phyloP scores from a whole-genome alignment of 2,113 vertebrate species.

The Pelusios castaneus region DNA sequence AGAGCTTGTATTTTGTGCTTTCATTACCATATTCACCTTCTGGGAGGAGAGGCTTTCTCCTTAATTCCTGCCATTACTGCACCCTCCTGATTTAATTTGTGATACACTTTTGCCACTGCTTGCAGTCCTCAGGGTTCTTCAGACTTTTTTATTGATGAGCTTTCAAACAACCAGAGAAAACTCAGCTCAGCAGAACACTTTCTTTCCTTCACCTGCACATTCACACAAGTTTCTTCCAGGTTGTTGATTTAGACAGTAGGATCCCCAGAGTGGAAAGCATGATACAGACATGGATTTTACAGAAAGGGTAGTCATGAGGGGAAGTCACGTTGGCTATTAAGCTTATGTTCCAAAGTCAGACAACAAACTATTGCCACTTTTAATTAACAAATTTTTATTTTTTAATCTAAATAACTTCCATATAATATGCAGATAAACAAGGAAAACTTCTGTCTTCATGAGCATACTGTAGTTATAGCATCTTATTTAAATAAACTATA shows the following conservation, averaged over 20 bases:
- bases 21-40: background rate
- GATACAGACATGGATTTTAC: background rate
- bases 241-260: no score
- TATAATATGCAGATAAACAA: background rate
- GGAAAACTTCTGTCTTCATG: background rate
- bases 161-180: background rate
- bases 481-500: background rate
- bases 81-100: background rate
- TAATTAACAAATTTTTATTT: background rate
- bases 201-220: background rate
- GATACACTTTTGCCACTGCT: background rate
- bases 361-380: background rate
- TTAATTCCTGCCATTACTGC: background rate
- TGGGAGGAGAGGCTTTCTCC: background rate
- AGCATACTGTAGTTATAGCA: background rate
- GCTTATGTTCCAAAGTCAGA: background rate
- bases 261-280: background rate
- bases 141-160: background rate
- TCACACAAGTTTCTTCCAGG: no score
- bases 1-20: background rate
- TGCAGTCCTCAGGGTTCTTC: background rate
- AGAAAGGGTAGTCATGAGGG: background rate
- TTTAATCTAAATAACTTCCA: background rate
- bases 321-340: background rate
- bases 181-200: rapidly evolving